Conservation (phyloP, 1,140 invertebrate species). For the Caenorhabditis elegans region WBcel235 BX284605.5:10360501-10361000, state of each 20-base stretch:
- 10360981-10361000: slow-evolving; percentile 22
- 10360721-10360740: neutral
- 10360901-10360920: neutral
- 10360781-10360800: slow-evolving; percentile 86
- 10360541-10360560: too few species aligned
- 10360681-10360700: slow-evolving; percentile 82
- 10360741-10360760: slow-evolving; percentile 68
- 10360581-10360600: slow-evolving; percentile 66
- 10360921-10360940: neutral
- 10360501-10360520: slow-evolving; percentile 71
- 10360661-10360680: slow-evolving; percentile 87
- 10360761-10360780: slow-evolving; percentile 96
- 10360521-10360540: too few species aligned
- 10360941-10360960: slow-evolving; percentile 20
- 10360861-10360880: slow-evolving; percentile 57
- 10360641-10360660: slow-evolving; percentile 90
- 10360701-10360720: slow-evolving; percentile 77
- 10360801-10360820: slow-evolving; percentile 84
- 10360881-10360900: slow-evolving; percentile 17
- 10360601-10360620: slow-evolving; percentile 21
- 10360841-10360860: slow-evolving; percentile 77
- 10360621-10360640: slow-evolving; percentile 9
- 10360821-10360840: slow-evolving; percentile 85
- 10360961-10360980: slow-evolving; percentile 71
- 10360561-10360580: too few species aligned